Conservation (phyloP, 2,113 vertebrate genomes). For the Bujurquina vittata region DNA sequence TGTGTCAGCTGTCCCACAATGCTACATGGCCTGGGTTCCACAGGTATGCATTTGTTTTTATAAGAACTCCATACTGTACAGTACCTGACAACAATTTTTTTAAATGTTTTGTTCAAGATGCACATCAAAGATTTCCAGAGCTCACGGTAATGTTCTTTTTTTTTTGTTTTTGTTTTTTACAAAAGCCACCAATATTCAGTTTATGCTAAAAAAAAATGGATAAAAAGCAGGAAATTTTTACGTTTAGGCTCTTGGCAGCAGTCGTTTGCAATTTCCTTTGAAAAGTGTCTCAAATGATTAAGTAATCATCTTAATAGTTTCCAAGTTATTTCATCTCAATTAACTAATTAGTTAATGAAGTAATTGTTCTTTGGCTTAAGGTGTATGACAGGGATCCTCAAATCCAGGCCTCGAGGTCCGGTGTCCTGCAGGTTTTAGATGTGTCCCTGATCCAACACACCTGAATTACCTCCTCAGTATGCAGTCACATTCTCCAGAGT, state of each 20-base stretch:
- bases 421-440: no score
- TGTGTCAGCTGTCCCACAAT: constrained; percentile 90
- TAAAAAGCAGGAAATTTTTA: background rate
- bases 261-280: background rate
- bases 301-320: no score
- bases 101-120: background rate
- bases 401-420: no score
- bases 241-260: background rate
- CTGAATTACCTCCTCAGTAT: no score
- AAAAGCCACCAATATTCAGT: background rate
- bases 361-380: background rate
- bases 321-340: background rate
- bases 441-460: no score
- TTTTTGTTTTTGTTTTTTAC: background rate
- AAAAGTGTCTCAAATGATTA: background rate
- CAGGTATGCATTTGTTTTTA: constrained; percentile 67
- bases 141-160: background rate
- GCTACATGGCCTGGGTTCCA: constrained; percentile 95
- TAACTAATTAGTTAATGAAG: background rate
- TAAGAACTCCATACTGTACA: background rate
- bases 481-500: no score
- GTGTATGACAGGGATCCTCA: no score
- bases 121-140: background rate
- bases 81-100: background rate
- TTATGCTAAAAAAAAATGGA: background rate